Evolutionary conservation across 2,113 vertebrate genomes (phyloP), one percentile per base, ranked within the genome.

Genomic region (Setophaga petechia): DNA sequence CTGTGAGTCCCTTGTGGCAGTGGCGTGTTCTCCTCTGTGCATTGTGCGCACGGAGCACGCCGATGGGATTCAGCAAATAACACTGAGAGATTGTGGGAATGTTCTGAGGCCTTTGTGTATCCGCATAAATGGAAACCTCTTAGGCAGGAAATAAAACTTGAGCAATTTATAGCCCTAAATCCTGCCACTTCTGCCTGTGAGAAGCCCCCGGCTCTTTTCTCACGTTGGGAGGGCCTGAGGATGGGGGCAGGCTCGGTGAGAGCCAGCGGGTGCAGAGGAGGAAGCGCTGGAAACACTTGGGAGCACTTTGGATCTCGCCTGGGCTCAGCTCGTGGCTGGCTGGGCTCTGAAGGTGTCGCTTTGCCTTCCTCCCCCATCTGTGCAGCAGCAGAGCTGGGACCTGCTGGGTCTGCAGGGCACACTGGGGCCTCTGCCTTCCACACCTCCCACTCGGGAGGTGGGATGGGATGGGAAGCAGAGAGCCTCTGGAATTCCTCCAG

Each of bases 71-170:
- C 93, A 93, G 93, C 84, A 90, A 91, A 95, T 86, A 95, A 95
- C 92, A 94, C 89, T 87, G 87, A 92, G 93, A 93, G 89, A 94
- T 91, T 96, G 96, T 97, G 93, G 94, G 95, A 94, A 93, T 88
- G 92, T 95, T 94, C 94, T 92, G 94, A 97, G 94, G 91, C 89
- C 91, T 96, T 91, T 94, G 92, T 96, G 95, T 93, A 41, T 82
- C 90, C 24, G 90, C 94, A 92, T 94, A 97, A 95, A 96, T 94
- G 95, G 92, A 95, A 95, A 95, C 87, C 94, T 96, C 95, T 95
- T 92, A 95, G 91, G 94, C 92, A 94, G 88, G 91, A 97, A 97
- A 96, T 95, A 95, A 95, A 96, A 93, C 90, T 95, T 59, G 74
- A 82, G 89, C 90, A 94, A 94, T 95, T 97, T 95, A 95, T 96